A percentile compares a stretch with the other conserved stretches of the same genome.
Conservation (phyloP, 1,140 invertebrate genomes). For the Drosophila truncata region DNA sequence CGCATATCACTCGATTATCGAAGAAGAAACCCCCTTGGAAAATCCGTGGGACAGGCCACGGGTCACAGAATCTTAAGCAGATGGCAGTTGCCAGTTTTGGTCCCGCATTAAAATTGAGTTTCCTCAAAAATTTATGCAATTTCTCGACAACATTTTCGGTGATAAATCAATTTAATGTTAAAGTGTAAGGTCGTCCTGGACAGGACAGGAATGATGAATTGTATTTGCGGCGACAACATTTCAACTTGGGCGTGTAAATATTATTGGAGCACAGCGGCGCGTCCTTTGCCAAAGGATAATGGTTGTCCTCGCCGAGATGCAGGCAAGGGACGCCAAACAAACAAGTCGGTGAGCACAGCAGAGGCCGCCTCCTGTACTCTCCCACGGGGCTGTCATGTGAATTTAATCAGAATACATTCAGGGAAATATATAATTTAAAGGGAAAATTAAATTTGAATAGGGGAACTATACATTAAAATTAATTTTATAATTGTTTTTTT, state of each 20-base stretch:
- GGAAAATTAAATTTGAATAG: not conserved
- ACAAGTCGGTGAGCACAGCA: not conserved
- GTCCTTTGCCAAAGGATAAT: conserved; percentile 55
- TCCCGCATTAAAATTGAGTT: conserved; percentile 58
- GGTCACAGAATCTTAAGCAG: conserved; percentile 35
- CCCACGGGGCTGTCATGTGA: conserved; percentile 10
- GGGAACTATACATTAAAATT: too few species aligned
- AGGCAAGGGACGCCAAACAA: conserved; percentile 28
- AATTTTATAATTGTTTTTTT: not conserved
- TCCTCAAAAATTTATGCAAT: conserved; percentile 68
- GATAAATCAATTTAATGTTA: conserved; percentile 74
- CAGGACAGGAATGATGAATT: conserved; percentile 69
- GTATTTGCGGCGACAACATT: conserved; percentile 71
- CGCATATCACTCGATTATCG: conserved; percentile 46
- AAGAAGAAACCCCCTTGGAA: not conserved
- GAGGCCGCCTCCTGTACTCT: not conserved
- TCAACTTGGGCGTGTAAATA: conserved; percentile 69
- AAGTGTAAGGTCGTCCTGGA: conserved; percentile 19
- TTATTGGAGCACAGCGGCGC: conserved; percentile 62
- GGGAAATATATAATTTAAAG: not conserved
- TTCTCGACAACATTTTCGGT: conserved; percentile 52
- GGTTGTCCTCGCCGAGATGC: conserved; percentile 42
- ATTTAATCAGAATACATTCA: conserved; percentile 21
- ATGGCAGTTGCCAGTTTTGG: conserved; percentile 15
- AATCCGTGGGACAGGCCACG: conserved; percentile 12